Conservation (phyloP, 2,113 vertebrate species). For the Tetrax tetrax region DNA sequence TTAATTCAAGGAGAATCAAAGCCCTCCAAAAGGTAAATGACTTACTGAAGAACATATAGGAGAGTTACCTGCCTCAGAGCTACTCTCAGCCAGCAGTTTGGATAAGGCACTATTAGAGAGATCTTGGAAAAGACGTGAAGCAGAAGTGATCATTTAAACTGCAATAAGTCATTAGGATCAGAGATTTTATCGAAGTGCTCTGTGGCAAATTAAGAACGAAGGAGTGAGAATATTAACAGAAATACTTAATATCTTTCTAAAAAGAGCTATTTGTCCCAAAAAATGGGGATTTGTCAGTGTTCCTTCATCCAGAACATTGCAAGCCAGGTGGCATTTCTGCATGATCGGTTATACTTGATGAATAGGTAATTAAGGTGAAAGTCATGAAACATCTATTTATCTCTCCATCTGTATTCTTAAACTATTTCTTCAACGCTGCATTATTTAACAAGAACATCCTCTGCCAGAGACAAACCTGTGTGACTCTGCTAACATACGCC, state of each 20-base stretch:
- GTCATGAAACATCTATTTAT: not conserved
- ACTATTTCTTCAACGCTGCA: not conserved
- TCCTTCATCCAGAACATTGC: not conserved
- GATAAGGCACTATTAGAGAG: not conserved
- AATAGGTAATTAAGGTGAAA: not conserved
- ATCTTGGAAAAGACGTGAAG: not conserved
- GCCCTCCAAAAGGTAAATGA: not conserved
- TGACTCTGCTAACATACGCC: not conserved
- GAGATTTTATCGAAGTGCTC: not conserved
- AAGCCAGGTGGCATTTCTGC: not conserved
- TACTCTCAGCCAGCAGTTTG: not conserved
- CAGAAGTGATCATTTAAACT: not conserved
- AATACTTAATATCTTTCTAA: not conserved
- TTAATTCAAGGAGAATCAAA: not conserved
- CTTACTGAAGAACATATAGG: not conserved
- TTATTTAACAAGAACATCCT: not conserved
- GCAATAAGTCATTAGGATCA: not conserved
- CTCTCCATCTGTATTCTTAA: not conserved
- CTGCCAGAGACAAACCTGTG: not conserved
- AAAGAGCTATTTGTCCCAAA: not conserved
- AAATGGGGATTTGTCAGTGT: not conserved
- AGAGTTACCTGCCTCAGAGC: not conserved
- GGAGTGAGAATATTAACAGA: not conserved
- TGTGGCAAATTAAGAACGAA: not conserved
- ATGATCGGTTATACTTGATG: not conserved